phyloP scores from a whole-genome alignment of 2,888 invertebrate genomes.

The Argynnis bischoffii region DNA sequence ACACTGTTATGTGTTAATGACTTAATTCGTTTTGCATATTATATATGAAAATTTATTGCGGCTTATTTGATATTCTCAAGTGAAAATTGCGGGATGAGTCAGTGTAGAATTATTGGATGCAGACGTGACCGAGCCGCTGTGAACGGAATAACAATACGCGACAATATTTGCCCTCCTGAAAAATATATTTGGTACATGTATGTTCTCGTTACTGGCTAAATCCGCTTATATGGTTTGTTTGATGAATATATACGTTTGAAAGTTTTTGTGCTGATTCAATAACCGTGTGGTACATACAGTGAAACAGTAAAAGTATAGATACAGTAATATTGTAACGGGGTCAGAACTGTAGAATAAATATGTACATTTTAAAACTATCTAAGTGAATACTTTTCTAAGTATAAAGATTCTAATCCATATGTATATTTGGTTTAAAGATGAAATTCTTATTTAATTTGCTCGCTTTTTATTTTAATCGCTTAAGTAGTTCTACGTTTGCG shows the following conservation, averaged over 20 bases:
- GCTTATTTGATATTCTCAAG: conserved; percentile 69
- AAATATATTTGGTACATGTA: conserved; percentile 22
- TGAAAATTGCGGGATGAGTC: conserved; percentile 73
- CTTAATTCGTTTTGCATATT: conserved; percentile 24
- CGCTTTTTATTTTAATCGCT: too few relatives aligned
- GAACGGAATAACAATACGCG: conserved; percentile 65
- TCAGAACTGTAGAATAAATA: background rate
- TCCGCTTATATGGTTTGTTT: conserved; percentile 17
- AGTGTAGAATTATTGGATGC: conserved; percentile 71
- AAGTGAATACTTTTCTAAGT: too few relatives aligned
- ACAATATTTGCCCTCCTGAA: conserved; percentile 49
- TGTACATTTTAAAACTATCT: background rate
- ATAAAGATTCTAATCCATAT: too few relatives aligned
- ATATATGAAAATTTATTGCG: conserved; percentile 44
- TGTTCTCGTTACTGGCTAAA: conserved; percentile 20
- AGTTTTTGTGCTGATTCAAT: background rate
- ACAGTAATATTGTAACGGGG: background rate
- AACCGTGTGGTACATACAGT: background rate
- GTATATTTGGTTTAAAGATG: too few relatives aligned
- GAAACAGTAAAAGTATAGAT: background rate
- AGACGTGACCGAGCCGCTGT: conserved; percentile 68
- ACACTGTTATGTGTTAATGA: conserved; percentile 13
- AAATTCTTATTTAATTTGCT: too few relatives aligned
- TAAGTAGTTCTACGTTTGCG: too few relatives aligned
- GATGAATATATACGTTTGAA: conserved; percentile 15